Conservation (phyloP, 2,797 vertebrate genomes). For the Xenopus petersii region DNA sequence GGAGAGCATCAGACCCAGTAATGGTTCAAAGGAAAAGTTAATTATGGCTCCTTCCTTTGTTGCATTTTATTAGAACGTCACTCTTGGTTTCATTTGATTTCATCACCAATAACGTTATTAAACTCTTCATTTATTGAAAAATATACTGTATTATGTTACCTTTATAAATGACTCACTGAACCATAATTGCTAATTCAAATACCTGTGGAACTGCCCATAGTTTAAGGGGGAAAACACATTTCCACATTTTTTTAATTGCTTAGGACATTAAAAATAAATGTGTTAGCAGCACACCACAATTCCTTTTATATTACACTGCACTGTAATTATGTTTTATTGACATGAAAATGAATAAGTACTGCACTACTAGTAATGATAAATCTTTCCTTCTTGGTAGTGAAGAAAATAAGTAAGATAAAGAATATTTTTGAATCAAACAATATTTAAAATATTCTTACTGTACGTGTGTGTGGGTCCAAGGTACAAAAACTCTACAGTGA, state of each 20-base stretch:
- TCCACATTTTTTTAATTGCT: constrained; percentile 27
- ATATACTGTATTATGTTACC: neutral
- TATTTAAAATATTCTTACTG: no score
- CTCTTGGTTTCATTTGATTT: constrained; percentile 5
- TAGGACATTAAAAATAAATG: constrained; percentile 30
- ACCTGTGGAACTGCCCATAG: neutral
- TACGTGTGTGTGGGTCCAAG: no score
- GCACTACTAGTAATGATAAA: constrained; percentile 8
- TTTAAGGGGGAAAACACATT: neutral
- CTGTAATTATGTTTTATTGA: constrained; percentile 19
- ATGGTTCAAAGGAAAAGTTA: constrained; percentile 5
- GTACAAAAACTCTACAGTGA: no score
- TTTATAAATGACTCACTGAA: constrained; percentile 1
- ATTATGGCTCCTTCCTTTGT: neutral
- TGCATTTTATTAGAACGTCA: neutral
- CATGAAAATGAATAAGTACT: constrained; percentile 12
- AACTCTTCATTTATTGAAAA: constrained; percentile 23
- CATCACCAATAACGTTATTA: constrained; percentile 8
- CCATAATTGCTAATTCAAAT: constrained; percentile 4
- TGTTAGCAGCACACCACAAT: constrained; percentile 20
- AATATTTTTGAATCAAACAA: neutral
- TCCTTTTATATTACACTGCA: constrained; percentile 14
- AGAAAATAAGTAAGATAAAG: constrained; percentile 2
- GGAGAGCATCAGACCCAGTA: neutral
- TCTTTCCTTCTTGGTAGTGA: neutral